Percentiles rank a stretch among this genome's conserved stretches.
phyloP scores from a whole-genome alignment of 2,888 invertebrate species.

The Eledona agricola region DNA sequence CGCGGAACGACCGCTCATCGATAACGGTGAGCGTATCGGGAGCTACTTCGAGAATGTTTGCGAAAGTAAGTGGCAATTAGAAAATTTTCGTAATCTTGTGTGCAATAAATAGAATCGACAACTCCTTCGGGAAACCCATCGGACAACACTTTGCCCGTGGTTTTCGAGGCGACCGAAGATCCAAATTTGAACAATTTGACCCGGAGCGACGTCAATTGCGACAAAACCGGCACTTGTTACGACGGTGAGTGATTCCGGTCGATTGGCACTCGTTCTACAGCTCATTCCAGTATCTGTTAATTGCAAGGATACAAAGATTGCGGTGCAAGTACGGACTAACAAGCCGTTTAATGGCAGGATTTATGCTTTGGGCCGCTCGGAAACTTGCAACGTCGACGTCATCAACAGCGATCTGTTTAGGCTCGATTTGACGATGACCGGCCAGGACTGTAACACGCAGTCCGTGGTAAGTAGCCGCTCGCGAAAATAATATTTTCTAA shows the following conservation, averaged over 20 bases:
- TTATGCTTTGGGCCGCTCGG: constrained; percentile 91
- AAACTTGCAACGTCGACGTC: constrained; percentile 95
- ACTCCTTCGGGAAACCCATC: constrained; percentile 56
- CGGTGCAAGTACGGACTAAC: constrained; percentile 91
- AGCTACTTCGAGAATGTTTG: constrained; percentile 91
- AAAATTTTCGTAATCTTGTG: constrained; percentile 3
- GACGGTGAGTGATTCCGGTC: constrained; percentile 72
- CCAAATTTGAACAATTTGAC: constrained; percentile 77
- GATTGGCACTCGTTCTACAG: too few species aligned
- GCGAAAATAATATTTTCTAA: constrained; percentile 26
- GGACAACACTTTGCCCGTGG: constrained; percentile 74
- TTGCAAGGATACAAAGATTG: constrained; percentile 93
- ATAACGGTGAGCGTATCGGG: constrained; percentile 90
- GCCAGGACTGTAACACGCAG: constrained; percentile 95
- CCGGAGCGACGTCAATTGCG: constrained; percentile 85
- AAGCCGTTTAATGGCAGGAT: constrained; percentile 95
- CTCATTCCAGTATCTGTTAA: constrained; percentile 85
- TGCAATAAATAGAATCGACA: constrained; percentile 41
- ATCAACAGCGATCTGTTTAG: constrained; percentile 92
- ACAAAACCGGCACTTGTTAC: constrained; percentile 94
- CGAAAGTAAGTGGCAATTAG: constrained; percentile 73
- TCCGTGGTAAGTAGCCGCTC: constrained; percentile 78
- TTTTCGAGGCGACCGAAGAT: constrained; percentile 82
- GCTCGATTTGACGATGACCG: constrained; percentile 90
- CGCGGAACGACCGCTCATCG: constrained; percentile 88